Evolutionary conservation across 2,113 vertebrate species (phyloP).

Genomic region (Ovis canadensis): DNA sequence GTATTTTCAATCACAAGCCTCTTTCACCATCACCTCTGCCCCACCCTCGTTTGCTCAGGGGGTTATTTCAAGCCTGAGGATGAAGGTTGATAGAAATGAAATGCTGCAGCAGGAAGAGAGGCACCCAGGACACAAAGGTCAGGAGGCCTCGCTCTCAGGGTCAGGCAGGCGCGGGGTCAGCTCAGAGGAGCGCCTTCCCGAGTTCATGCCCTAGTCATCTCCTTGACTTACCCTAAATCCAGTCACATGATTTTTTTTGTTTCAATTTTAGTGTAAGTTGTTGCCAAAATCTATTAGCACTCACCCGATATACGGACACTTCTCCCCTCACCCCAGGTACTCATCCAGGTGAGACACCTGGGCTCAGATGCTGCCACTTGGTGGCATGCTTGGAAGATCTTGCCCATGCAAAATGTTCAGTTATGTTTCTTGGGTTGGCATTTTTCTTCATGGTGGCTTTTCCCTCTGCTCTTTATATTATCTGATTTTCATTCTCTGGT

Average conservation of each 20-base stretch:
- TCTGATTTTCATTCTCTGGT: background rate
- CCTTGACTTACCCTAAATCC: background rate
- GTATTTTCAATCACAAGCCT: background rate
- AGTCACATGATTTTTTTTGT: background rate
- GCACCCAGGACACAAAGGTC: too few relatives aligned
- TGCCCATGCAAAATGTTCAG: too few relatives aligned
- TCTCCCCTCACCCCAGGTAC: background rate
- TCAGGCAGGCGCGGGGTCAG: fast-evolving
- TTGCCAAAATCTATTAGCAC: background rate
- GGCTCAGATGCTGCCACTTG: background rate
- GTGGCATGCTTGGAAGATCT: background rate
- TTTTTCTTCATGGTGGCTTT: background rate
- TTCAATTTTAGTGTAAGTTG: background rate
- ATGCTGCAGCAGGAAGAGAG: background rate
- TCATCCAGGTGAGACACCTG: background rate
- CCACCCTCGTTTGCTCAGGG: background rate
- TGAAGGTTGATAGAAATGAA: background rate
- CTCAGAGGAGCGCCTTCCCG: background rate
- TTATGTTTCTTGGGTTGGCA: background rate
- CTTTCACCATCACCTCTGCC: background rate
- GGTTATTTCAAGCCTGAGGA: background rate
- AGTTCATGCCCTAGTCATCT: background rate
- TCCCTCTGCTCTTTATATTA: background rate
- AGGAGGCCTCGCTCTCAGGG: background rate
- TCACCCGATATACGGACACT: background rate